Evolutionary conservation across 2,888 invertebrate species (phyloP), one percentile per base, ranked within the genome.

Genomic region (Melieria picta): DNA sequence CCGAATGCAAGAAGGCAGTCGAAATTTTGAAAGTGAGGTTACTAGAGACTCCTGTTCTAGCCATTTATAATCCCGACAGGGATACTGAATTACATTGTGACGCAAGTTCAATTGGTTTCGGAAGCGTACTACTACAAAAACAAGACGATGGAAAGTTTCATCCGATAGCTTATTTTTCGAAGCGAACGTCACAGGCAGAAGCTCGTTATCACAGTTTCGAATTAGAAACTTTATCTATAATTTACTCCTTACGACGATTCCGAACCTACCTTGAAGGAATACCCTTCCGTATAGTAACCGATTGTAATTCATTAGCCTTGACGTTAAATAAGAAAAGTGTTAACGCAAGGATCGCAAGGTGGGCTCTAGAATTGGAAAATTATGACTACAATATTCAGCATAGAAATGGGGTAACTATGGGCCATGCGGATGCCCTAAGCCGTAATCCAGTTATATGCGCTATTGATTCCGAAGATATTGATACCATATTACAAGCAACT

Each of bases 161-260:
- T 63, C 83, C 84, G 0, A 80, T 84, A 9, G 79, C 78, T 64
- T 84, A 75, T 70, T 84, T 82, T 68, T 82, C 80, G 45, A 77
- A 80, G 71, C 65, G 77, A 56, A 79, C 80, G 1, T 74, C 80
- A 4, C 62, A 69, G 5, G 67, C 76, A 0, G 81, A 83, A 58
- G 50, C 75, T 1, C 77, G 77, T 65, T 80, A 78, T 68, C 80
- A 82, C 57, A 80, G 80, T 69, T 82, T 77, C 72, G 82, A 84
- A 63, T 69, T 83, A 6, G 82, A 83, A 74, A 78, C 77, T 2
- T 58, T 82, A 43, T 73, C 80, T 0, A 78, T 81, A 10, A 73
- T 82, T 62, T 78, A 80, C 75, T 74, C 81, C 0, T 58, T 81
- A 13, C 47, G 80, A 61, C 72, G 79, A 45, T 76, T 75, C 62